Evolutionary conservation across 2,113 vertebrate genomes (phyloP), one percentile per base, ranked within the genome.

Genomic region (Platycercus adscitus): DNA sequence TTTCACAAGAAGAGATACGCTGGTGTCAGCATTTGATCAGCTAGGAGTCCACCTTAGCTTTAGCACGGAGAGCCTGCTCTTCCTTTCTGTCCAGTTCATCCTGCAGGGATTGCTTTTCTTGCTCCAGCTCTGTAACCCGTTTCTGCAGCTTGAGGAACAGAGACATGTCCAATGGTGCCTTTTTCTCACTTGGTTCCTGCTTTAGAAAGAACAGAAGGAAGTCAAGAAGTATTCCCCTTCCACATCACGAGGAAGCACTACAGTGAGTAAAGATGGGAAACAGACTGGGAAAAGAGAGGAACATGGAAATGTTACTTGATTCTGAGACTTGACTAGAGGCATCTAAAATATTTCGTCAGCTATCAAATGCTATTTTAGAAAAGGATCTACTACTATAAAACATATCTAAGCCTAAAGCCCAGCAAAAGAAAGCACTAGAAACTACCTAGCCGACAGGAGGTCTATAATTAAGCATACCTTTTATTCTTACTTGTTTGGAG

Each of bases 101-200:
- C 96, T 99, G 99, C 96, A 99, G 98, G 56, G 98, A 97, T 68
- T 99, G 99, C 93, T 99, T 99, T 92, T 99, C 99, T 91, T 99
- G 99, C 97, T 99, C 99, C 92, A 99, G 97, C 83, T 99, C 99
- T 4, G 98, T 98, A 58, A 99, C 98, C 21, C 99, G 98, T 97
- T 99, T 99, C 98, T 99, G 99, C 86, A 99, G 99, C 97, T 99
- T 99, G 95, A 99, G 99, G 96, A 99, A 99, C 94, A 99, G 97
- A 18, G 99, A 99, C 96, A 99, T 99, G 87, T 99, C 99, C 91
- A 99, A 81, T 10, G 97, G 98, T 49, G 98, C 98, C 91, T 99
- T 99, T 23, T 98, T 99, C 90, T 99, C 99, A 53, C 91, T 96
- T 68, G 98, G 98, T 60, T 99, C 99, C 99, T 99, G 97, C 81